Evolutionary conservation across 2,888 invertebrate species (phyloP).

Genomic region (Troides helena): DNA sequence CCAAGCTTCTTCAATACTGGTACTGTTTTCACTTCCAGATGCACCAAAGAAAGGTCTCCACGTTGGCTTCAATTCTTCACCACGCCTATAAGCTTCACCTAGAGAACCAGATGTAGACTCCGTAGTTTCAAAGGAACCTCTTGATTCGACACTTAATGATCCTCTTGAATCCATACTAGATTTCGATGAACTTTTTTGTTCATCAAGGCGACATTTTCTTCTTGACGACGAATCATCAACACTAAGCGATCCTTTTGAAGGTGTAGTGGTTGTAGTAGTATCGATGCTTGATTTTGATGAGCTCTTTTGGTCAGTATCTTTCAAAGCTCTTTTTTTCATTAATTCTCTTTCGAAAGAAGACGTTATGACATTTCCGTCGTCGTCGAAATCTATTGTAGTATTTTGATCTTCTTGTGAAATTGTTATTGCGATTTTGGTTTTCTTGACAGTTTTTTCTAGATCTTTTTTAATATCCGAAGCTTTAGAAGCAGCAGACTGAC

Average conservation of each 20-base stretch:
- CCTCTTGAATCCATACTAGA: constrained; percentile 83
- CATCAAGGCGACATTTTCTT: constrained; percentile 67
- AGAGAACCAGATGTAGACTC: constrained; percentile 88
- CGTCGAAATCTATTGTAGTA: constrained; percentile 76
- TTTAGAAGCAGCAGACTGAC: constrained; percentile 79
- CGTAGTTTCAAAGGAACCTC: constrained; percentile 85
- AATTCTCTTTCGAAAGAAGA: constrained; percentile 69
- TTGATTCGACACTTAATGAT: constrained; percentile 84
- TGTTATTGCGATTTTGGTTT: constrained; percentile 77
- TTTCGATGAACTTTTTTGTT: constrained; percentile 80
- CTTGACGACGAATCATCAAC: constrained; percentile 76
- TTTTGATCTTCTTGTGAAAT: constrained; percentile 78
- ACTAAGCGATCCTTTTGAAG: constrained; percentile 75
- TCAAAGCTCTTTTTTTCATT: constrained; percentile 67
- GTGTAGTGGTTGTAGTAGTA: constrained; percentile 72
- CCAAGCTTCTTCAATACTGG: constrained; percentile 91
- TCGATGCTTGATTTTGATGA: constrained; percentile 82
- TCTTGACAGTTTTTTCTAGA: constrained; percentile 72
- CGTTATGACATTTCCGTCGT: constrained; percentile 73
- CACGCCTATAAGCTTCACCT: constrained; percentile 84
- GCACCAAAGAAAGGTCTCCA: constrained; percentile 92
- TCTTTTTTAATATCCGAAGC: constrained; percentile 70
- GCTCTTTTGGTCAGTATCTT: constrained; percentile 73
- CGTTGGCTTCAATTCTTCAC: constrained; percentile 87
- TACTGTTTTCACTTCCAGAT: constrained; percentile 88